Evolutionary conservation across 2,888 invertebrate genomes (phyloP).

Genomic region (Colostygia pectinataria): DNA sequence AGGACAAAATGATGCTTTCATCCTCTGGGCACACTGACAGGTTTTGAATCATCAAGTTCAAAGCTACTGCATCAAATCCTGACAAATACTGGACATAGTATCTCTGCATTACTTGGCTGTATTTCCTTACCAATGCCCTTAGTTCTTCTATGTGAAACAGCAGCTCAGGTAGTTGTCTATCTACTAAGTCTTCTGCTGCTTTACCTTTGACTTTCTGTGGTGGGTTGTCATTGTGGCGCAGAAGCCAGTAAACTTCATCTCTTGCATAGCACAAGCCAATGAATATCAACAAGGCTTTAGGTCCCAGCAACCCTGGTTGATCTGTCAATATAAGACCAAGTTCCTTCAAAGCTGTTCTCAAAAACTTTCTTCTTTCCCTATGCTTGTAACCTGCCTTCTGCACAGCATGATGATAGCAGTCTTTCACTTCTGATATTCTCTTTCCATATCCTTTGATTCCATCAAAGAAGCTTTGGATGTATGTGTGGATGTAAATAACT

Average conservation of each 20-base stretch:
- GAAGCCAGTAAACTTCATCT: slow-evolving; percentile 98
- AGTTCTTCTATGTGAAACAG: slow-evolving; percentile 99
- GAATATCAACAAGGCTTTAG: slow-evolving; percentile 97
- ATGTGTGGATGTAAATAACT: slow-evolving; percentile 97
- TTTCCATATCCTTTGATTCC: slow-evolving; percentile 97
- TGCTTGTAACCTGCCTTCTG: slow-evolving; percentile 96
- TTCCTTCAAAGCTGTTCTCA: slow-evolving; percentile 97
- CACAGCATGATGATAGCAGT: slow-evolving; percentile 94
- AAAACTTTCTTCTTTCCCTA: slow-evolving; percentile 96
- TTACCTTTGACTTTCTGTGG: slow-evolving; percentile 94
- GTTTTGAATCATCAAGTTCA: slow-evolving; percentile 93
- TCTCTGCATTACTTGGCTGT: slow-evolving; percentile 97
- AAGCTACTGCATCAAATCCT: slow-evolving; percentile 96
- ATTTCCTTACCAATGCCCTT: slow-evolving; percentile 96
- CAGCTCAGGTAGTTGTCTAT: slow-evolving; percentile 97
- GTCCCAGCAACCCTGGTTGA: slow-evolving; percentile 98
- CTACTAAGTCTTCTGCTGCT: slow-evolving; percentile 95
- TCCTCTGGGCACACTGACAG: slow-evolving; percentile 95
- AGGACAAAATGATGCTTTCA: slow-evolving; percentile 96
- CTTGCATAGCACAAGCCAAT: slow-evolving; percentile 97
- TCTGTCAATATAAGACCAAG: slow-evolving; percentile 97
- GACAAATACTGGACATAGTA: slow-evolving; percentile 98
- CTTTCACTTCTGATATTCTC: slow-evolving; percentile 97
- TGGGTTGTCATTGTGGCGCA: slow-evolving; percentile 98
- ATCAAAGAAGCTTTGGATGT: slow-evolving; percentile 96